Percentiles rank a stretch among this genome's conserved stretches.
Conservation (phyloP, 2,797 vertebrate genomes). For the Psittacula echo region DNA sequence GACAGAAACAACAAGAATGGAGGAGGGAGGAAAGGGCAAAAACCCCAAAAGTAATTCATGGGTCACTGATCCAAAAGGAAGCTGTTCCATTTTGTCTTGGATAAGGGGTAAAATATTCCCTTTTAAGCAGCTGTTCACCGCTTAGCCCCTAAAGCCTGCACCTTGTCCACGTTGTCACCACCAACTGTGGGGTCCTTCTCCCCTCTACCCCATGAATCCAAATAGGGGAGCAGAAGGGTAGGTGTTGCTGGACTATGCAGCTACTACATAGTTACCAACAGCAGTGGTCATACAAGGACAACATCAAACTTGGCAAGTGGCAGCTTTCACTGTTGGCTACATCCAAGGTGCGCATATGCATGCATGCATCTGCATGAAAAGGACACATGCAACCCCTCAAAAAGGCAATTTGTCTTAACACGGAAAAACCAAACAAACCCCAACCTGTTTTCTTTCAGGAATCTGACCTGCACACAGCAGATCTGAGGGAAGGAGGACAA, state of each 20-base stretch:
- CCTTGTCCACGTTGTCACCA: not conserved
- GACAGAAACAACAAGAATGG: not conserved
- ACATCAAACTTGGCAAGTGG: not conserved
- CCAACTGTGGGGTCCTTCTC: not conserved
- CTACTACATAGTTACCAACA: not conserved
- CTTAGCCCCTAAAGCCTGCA: not conserved
- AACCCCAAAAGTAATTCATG: not conserved
- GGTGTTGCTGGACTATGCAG: not conserved
- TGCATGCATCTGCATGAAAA: not conserved
- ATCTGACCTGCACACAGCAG: not conserved
- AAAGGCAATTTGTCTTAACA: not conserved
- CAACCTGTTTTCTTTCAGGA: not conserved
- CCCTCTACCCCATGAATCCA: fast-evolving
- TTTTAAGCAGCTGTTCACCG: not conserved
- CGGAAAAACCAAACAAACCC: not conserved
- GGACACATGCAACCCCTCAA: not conserved
- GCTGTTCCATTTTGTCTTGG: not conserved
- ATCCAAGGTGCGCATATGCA: not conserved
- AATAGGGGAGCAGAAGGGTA: not conserved
- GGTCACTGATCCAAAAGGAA: not conserved
- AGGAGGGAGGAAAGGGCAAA: not conserved
- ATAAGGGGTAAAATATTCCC: not conserved
- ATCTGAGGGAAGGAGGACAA: not conserved
- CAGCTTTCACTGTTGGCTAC: not conserved
- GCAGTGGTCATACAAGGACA: not conserved